These are phyloP conservation scores for Crossaster papposus DNA, from an alignment of 53 echinoderm and acorn worm species.

Conservation along the genomic window DNA sequence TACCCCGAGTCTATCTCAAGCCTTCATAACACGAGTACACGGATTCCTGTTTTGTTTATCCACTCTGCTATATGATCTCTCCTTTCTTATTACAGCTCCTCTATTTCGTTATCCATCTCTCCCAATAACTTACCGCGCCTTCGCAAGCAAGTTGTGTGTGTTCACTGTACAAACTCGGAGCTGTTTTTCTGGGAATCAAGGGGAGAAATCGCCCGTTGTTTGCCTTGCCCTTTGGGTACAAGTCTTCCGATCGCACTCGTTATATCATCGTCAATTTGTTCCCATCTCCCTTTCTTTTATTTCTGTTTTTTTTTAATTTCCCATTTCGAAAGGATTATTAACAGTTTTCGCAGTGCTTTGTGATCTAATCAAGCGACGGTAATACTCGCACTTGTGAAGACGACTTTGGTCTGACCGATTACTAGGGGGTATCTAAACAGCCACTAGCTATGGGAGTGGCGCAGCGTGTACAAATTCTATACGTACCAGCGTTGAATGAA, in stretches of 20 bases:
- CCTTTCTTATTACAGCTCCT: not conserved
- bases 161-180: conserved; percentile 6
- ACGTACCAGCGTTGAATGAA: not conserved
- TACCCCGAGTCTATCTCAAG: conserved; percentile 23
- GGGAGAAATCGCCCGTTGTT: conserved; percentile 2
- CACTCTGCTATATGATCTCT: conserved; percentile 51
- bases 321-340: conserved; percentile 13
- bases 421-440: conserved; percentile 24
- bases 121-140: conserved; percentile 29
- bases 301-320: conserved; percentile 27
- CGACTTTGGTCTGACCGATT: not conserved
- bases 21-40: conserved; percentile 54
- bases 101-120: conserved; percentile 40
- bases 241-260: not conserved
- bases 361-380: conserved; percentile 50
- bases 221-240: not conserved
- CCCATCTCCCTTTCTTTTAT: not conserved
- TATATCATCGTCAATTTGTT: not conserved
- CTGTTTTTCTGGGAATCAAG: conserved; percentile 55
- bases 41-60: conserved; percentile 51
- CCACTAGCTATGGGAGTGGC: conserved; percentile 6
- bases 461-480: not conserved
- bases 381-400: not conserved
- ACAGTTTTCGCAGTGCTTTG: conserved; percentile 27
- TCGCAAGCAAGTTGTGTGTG: conserved; percentile 39